phyloP scores from a whole-genome alignment of 2,797 vertebrate genomes.

The Megalops cyprinoides region DNA sequence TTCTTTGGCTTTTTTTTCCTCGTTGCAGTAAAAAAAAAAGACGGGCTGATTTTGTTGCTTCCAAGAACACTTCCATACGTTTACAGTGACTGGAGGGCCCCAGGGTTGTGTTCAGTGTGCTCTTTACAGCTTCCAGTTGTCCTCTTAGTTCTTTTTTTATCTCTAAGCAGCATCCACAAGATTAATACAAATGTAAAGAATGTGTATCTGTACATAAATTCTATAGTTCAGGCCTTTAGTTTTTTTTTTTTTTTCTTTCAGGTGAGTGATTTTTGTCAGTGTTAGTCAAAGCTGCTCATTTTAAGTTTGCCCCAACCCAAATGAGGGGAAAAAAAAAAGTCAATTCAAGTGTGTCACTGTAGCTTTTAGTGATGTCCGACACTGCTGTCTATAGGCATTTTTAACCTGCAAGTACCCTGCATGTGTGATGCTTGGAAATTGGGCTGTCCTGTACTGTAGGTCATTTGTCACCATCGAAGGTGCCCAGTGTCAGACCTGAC shows the following conservation, averaged over 20 bases:
- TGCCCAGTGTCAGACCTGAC: slow-evolving; percentile 76
- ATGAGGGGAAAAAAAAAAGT: slow-evolving; percentile 69
- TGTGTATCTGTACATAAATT: slow-evolving; percentile 93
- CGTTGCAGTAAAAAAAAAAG: too few relatives aligned
- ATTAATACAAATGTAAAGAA: slow-evolving; percentile 84
- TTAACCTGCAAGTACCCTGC: slow-evolving; percentile 84
- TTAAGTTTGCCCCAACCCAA: slow-evolving; percentile 47
- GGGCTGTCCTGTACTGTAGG: slow-evolving; percentile 73
- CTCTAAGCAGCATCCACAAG: slow-evolving; percentile 58
- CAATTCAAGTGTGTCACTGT: slow-evolving; percentile 75
- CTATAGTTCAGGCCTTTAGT: slow-evolving; percentile 73
- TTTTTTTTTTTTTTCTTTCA: slow-evolving; percentile 56
- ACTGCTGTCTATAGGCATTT: slow-evolving; percentile 89
- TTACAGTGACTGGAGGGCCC: slow-evolving; percentile 73
- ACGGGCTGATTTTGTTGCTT: too few relatives aligned
- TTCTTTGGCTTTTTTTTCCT: too few relatives aligned
- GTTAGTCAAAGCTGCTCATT: slow-evolving; percentile 85
- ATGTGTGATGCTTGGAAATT: slow-evolving; percentile 88
- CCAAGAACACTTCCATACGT: slow-evolving; percentile 70
- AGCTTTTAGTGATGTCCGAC: slow-evolving; percentile 82
- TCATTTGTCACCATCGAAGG: slow-evolving; percentile 70
- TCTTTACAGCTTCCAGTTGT: slow-evolving; percentile 25
- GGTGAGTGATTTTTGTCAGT: slow-evolving; percentile 75
- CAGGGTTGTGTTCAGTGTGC: slow-evolving; percentile 55
- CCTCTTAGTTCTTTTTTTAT: slow-evolving; percentile 46